Evolutionary conservation across 2,113 vertebrate species (phyloP), one percentile per base, ranked within the genome.

Genomic region (Anhinga anhinga): DNA sequence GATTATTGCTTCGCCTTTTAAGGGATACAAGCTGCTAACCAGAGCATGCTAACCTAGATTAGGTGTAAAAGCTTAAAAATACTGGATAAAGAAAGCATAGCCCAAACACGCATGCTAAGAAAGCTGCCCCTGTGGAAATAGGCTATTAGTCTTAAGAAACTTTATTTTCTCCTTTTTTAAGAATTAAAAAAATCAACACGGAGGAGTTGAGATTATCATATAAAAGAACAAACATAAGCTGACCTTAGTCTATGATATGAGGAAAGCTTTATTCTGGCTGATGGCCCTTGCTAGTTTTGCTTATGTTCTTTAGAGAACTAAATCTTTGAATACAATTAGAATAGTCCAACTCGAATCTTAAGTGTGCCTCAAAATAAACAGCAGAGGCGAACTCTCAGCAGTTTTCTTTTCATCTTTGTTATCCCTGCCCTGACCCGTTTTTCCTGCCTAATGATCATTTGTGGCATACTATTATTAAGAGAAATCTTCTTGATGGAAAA

Each of bases 321-420:
- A 93, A 96, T 94, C 96, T 97, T 97, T 97, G 97, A 97, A 97
- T 97, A 95, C 76, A 88, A 86, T 97, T 94, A 94, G 82, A 82
- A 91, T 94, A 93, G 91, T 93, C 89, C 3, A 1, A 91, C 83
- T 97, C 0, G 13, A 95, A 97, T 97, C 92, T 93, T 84, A 97
- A 98, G 96, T 62, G 97, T 97, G 98, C 94, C 94, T 97, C 95
- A 98, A 96, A 98, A 98, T 97, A 98, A 98, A 98, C 95, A 98
- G 85, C 92, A 86, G 95, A 86, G 94, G 55, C 90, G 93, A 95
- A 93, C 76, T 96, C 97, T 88, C 97, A 94, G 72, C 96, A 90
- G 95, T 80, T 88, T 70, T 86, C 74, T 95, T 96, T 97, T 97
- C 86, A 93, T 98, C 97, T 96, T 93, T 95, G 62, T 93, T 91